Base-by-base conservation (phyloP, 2,797 vertebrate species). In the Falco columbarius region DNA sequence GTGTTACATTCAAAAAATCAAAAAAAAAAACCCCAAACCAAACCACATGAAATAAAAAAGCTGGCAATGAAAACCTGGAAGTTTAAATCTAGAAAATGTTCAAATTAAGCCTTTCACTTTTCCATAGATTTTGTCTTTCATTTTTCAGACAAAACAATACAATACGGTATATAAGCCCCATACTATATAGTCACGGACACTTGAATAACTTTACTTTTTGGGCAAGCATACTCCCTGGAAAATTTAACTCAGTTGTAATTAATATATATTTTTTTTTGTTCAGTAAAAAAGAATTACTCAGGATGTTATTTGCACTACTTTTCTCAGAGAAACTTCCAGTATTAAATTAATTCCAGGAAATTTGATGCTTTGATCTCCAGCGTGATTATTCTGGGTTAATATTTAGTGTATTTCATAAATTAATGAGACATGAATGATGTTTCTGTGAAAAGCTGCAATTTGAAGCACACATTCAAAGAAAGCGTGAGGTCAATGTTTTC, bases 151-250 rank as follows among this genome's bases (percentile, higher is more conserved):
- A 68, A 63, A 87, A 58, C 26, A 58, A 42, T 8, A 7, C 7
- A 67, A 24, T 14, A 22, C 0, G 16, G 14, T n/a, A 14, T 24
- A 32, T 14, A 56, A 59, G 55, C 0, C 1, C 7, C 6, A 34
- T 42, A 16, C 21, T 73, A 17, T 12, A 22, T 7, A 63, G 27
- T 23, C 5, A 88, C 3, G 9, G 32, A 80, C 51, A 61, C 14
- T 23, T 22, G 16, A 86, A 52, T 26, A 59, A 67, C 14, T 46
- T 71, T 10, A 72, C 12, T 10, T 75, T 75, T 52, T 11, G 26
- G 24, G 14, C 7, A 63, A 63, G 10, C 3, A 20, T 4, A 36
- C 1, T 16, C 24, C 6, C 36, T 27, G 14, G 6, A 65, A 61
- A 72, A 68, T 18, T 27, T 44, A 79, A 72, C 3, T 49, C 14